Conservation (phyloP, 2,797 vertebrate species). For the Sciurus vulgaris region DNA sequence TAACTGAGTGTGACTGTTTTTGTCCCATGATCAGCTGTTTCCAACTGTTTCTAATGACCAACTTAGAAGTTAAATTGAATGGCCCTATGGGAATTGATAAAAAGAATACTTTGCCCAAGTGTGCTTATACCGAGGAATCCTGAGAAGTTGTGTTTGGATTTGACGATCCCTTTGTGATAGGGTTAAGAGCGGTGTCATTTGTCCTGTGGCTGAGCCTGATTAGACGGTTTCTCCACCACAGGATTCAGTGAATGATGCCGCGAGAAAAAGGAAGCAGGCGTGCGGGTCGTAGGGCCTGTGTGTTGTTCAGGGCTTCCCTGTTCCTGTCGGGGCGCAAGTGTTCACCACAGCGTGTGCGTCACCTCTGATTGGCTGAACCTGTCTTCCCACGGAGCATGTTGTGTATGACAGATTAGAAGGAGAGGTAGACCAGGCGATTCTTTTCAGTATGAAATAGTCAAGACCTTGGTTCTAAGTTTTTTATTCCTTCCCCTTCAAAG, state of each 20-base stretch:
- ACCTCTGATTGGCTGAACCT: constrained; percentile 12
- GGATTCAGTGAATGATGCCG: not conserved
- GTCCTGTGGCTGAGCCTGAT: constrained; percentile 3
- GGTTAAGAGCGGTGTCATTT: not conserved
- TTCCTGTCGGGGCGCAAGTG: not conserved
- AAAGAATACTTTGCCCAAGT: constrained; percentile 37
- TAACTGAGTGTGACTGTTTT: constrained; percentile 70
- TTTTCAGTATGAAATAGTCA: not conserved
- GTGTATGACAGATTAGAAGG: not conserved
- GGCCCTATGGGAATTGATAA: constrained; percentile 39
- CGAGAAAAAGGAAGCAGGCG: not conserved
- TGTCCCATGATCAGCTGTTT: constrained; percentile 71
- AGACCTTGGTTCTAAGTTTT: constrained; percentile 37
- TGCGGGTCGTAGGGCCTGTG: not conserved
- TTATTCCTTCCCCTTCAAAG: not conserved
- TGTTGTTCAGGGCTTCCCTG: not conserved
- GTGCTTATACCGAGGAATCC: not conserved
- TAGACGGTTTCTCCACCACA: not conserved
- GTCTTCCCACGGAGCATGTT: not conserved
- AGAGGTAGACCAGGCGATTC: not conserved
- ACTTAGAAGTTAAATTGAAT: constrained; percentile 62
- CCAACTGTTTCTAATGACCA: constrained; percentile 69
- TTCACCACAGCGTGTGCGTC: not conserved
- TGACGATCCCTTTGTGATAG: not conserved
- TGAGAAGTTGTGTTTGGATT: not conserved